These are phyloP conservation scores for Galagoides demidoff DNA, from an alignment of 2,797 vertebrate species.

Conservation along the genomic window DNA sequence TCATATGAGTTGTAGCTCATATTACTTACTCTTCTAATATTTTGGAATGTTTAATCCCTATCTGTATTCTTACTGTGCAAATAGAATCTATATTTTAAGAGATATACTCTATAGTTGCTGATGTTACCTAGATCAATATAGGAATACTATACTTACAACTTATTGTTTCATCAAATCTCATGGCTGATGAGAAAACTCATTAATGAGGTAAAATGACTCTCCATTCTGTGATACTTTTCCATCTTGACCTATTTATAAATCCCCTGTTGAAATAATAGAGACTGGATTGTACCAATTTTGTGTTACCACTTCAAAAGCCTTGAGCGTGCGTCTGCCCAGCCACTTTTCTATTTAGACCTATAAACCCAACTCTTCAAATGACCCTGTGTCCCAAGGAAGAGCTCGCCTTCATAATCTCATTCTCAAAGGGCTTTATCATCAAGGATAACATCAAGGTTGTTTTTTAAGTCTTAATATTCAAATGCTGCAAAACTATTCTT, in stretches of 20 bases:
- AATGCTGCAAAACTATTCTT: background rate
- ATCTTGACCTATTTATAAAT: background rate
- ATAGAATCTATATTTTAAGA: conserved; percentile 12
- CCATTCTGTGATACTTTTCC: background rate
- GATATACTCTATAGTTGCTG: background rate
- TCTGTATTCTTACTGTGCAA: background rate
- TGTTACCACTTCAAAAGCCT: conserved; percentile 15
- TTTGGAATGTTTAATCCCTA: background rate
- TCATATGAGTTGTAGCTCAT: background rate
- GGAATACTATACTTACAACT: background rate
- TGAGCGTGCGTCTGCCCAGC: background rate
- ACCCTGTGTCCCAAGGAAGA: background rate
- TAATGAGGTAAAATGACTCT: background rate
- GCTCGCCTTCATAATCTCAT: no score
- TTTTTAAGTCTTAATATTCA: conserved; percentile 15
- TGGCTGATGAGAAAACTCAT: background rate
- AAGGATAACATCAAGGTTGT: background rate
- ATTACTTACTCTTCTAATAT: background rate
- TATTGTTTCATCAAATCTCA: conserved; percentile 4
- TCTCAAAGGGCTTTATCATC: no score
- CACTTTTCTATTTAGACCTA: background rate
- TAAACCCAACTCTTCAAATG: background rate
- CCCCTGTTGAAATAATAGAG: background rate
- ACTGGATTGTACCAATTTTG: background rate
- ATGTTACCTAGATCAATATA: background rate